phyloP scores from a whole-genome alignment of 2,888 invertebrate genomes.

The Andrena fulva region DNA sequence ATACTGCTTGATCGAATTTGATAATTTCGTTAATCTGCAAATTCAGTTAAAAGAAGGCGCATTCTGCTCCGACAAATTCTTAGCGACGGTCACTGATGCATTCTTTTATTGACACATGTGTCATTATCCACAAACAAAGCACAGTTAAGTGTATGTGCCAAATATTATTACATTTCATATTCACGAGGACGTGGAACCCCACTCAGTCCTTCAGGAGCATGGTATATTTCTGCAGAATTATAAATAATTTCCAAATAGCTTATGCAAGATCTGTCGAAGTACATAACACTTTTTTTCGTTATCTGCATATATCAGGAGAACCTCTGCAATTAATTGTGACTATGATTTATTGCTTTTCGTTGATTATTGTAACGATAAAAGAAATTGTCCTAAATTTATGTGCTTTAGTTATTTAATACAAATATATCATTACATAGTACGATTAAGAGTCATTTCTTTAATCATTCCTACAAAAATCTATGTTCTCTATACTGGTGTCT shows the following conservation, averaged over 20 bases:
- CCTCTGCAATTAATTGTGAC: constrained; percentile 14
- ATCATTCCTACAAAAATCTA: constrained; percentile 3
- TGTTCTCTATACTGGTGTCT: not conserved
- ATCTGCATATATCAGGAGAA: constrained; percentile 44
- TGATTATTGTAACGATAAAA: constrained; percentile 6
- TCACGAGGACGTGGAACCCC: constrained; percentile 1
- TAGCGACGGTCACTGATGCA: not conserved
- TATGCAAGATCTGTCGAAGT: not conserved
- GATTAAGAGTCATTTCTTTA: constrained; percentile 18
- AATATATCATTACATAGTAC: constrained; percentile 28
- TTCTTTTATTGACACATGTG: constrained; percentile 1
- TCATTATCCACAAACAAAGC: constrained; percentile 33
- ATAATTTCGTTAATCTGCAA: constrained; percentile 14
- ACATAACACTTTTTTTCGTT: constrained; percentile 13
- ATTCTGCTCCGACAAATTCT: not conserved
- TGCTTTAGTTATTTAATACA: constrained; percentile 35
- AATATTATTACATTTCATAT: constrained; percentile 20
- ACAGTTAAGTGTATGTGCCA: constrained; percentile 32
- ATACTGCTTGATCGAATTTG: constrained; percentile 12
- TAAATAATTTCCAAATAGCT: constrained; percentile 5
- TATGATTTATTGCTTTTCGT: constrained; percentile 4
- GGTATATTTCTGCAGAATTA: constrained; percentile 31
- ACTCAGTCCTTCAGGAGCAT: constrained; percentile 11
- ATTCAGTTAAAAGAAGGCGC: not conserved
- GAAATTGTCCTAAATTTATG: constrained; percentile 25